Conservation (phyloP, 2,888 invertebrate species). For the Chloroclystis v-ata region DNA sequence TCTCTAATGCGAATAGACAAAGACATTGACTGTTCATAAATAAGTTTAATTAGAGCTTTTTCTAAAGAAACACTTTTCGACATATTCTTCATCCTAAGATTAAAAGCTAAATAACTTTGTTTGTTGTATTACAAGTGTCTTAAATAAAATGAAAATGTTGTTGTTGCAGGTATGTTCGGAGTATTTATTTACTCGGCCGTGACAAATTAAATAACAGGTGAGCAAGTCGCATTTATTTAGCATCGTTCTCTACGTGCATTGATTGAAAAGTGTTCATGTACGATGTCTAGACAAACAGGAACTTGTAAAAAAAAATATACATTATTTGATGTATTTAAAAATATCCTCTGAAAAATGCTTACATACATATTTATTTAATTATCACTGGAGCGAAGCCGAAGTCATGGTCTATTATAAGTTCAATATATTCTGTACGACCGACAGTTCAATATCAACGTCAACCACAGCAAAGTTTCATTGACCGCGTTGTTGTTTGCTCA, state of each 20-base stretch:
- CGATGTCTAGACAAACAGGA: too few species aligned
- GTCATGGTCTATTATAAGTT: slow-evolving; percentile 19
- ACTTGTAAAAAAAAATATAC: too few species aligned
- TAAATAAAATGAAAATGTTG: not conserved
- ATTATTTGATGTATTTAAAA: too few species aligned
- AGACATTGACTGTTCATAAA: too few species aligned
- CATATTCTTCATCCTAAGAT: too few species aligned
- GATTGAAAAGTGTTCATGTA: too few species aligned
- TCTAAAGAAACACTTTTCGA: too few species aligned
- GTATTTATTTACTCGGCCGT: not conserved
- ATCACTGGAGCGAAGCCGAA: not conserved
- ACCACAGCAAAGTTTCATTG: slow-evolving; percentile 26
- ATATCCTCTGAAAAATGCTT: not conserved
- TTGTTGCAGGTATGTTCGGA: slow-evolving; percentile 11
- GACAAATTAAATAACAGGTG: not conserved
- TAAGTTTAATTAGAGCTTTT: too few species aligned
- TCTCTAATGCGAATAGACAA: too few species aligned
- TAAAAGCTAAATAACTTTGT: too few species aligned
- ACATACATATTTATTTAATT: not conserved
- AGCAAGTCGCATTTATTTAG: not conserved
- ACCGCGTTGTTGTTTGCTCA: slow-evolving; percentile 25
- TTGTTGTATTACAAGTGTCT: too few species aligned
- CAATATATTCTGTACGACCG: slow-evolving; percentile 33
- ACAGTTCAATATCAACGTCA: slow-evolving; percentile 28
- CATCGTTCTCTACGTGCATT: too few species aligned